These are phyloP conservation scores for Phrynosoma platyrhinos DNA, from an alignment of 2,113 vertebrate genomes.

Conservation along the genomic window DNA sequence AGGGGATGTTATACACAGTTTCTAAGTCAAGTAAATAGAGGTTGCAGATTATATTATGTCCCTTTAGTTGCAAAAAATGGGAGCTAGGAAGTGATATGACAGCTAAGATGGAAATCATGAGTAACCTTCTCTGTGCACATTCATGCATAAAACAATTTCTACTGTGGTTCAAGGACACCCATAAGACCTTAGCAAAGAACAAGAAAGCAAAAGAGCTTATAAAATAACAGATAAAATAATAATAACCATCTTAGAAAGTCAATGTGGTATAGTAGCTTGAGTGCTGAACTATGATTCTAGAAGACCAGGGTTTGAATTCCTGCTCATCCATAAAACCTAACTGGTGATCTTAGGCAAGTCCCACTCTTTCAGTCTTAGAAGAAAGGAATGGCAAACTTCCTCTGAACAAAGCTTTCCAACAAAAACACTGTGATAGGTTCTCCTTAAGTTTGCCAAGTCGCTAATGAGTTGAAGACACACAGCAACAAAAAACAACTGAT, in stretches of 20 bases:
- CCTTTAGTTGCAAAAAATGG: slow-evolving; percentile 12
- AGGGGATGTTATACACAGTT: neutral
- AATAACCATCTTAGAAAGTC: too few relatives aligned
- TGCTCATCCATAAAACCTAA: too few relatives aligned
- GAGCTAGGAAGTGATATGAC: slow-evolving; percentile 25
- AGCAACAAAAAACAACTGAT: neutral
- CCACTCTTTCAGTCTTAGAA: too few relatives aligned
- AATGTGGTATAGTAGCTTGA: too few relatives aligned
- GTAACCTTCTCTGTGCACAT: slow-evolving; percentile 25
- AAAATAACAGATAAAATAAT: neutral
- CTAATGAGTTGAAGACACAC: too few relatives aligned
- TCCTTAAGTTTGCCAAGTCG: too few relatives aligned
- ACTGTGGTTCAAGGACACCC: neutral
- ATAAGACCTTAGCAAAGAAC: neutral
- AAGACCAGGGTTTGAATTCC: too few relatives aligned
- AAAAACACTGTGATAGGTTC: too few relatives aligned
- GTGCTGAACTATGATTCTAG: too few relatives aligned
- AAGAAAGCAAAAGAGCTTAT: neutral
- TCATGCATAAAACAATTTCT: neutral
- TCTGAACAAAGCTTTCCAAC: too few relatives aligned
- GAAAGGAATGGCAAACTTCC: too few relatives aligned
- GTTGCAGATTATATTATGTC: slow-evolving; percentile 51
- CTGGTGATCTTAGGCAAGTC: too few relatives aligned
- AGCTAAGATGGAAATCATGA: neutral
- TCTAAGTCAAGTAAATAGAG: slow-evolving; percentile 21